Conservation (phyloP, 1,140 invertebrate genomes). For the Phenacoccus solenopsis region DNA sequence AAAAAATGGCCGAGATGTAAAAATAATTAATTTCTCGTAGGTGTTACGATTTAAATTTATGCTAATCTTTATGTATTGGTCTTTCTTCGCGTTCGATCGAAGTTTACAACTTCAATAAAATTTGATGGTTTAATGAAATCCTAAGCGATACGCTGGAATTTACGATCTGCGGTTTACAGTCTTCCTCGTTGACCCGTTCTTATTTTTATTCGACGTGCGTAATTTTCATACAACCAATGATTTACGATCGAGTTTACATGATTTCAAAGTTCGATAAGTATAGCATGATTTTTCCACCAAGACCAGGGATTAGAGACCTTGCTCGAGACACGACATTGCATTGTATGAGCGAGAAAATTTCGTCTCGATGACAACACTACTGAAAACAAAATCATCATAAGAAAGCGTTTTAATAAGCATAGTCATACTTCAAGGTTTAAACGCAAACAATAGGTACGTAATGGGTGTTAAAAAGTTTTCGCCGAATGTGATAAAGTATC, state of each 20-base stretch:
- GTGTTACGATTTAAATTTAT: neutral
- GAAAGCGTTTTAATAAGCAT: neutral
- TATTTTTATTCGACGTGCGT: too few relatives aligned
- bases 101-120: neutral
- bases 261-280: neutral
- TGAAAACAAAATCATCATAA: neutral
- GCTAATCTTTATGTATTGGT: neutral
- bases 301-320: neutral
- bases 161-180: neutral
- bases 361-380: too few relatives aligned
- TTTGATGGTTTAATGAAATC: neutral
- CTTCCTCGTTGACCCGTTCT: neutral
- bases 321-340: neutral
- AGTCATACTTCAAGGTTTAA: neutral
- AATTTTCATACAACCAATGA: too few relatives aligned
- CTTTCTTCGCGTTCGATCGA: neutral
- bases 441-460: neutral
- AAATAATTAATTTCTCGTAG: neutral
- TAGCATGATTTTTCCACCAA: neutral
- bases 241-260: too few relatives aligned
- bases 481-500: neutral
- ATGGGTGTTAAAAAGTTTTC: neutral
- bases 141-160: neutral
- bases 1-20: neutral
- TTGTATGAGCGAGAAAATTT: neutral